A percentile compares a stretch with the other conserved stretches of the same genome.
These are phyloP conservation scores for Scaptomyza reducta DNA, from an alignment of 2,888 invertebrate genomes.

Conservation along the genomic window DNA sequence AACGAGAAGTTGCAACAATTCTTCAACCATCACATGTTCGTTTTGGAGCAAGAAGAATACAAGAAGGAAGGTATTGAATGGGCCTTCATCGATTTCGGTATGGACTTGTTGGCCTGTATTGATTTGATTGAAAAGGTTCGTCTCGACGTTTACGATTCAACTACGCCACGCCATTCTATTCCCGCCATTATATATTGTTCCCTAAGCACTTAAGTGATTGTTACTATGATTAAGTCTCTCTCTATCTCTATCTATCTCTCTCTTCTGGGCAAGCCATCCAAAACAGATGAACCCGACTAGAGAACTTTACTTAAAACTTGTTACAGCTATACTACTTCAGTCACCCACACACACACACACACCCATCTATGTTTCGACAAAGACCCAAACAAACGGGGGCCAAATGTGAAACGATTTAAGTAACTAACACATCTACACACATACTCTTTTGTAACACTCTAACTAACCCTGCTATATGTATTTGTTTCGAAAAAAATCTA, in stretches of 20 bases:
- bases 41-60: conserved; percentile 99
- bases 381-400: conserved; percentile 29
- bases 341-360: conserved; percentile 15
- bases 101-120: conserved; percentile 99
- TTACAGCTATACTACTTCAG: conserved; percentile 51
- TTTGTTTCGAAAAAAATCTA: conserved; percentile 82
- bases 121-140: conserved; percentile 98
- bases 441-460: conserved; percentile 16
- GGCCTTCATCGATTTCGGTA: conserved; percentile 99
- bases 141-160: conserved; percentile 38
- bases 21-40: conserved; percentile 99
- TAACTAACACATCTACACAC: conserved; percentile 61
- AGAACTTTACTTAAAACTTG: conserved; percentile 24
- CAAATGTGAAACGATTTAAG: conserved; percentile 28
- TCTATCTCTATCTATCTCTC: not conserved
- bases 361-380: conserved; percentile 27
- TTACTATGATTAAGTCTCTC: not conserved
- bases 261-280: conserved; percentile 60
- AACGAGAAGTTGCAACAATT: conserved; percentile 99
- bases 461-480: conserved; percentile 55
- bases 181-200: conserved; percentile 26
- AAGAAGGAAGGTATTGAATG: conserved; percentile 98
- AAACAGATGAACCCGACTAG: conserved; percentile 64
- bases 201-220: conserved; percentile 45
- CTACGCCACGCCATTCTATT: conserved; percentile 4